phyloP scores from a whole-genome alignment of 2,888 invertebrate genomes.

The Agrypnus murinus region DNA sequence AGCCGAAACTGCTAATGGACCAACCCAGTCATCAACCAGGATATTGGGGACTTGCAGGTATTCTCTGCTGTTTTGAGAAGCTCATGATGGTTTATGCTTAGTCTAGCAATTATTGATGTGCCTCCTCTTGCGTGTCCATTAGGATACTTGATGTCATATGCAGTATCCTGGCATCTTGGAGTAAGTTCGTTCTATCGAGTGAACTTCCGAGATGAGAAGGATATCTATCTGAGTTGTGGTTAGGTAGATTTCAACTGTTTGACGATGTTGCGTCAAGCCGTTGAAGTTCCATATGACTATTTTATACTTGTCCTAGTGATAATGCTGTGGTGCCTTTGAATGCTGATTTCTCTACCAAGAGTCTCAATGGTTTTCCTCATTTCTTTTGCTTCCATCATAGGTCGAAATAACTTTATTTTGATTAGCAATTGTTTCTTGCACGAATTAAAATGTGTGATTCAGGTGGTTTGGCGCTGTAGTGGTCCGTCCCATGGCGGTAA shows the following conservation, averaged over 20 bases:
- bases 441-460: background rate
- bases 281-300: background rate
- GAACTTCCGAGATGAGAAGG: background rate
- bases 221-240: background rate
- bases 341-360: background rate
- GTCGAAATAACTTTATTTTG: background rate
- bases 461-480: background rate
- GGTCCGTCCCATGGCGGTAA: background rate
- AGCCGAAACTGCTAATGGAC: too few relatives aligned
- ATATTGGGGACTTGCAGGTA: background rate
- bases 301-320: background rate
- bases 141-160: background rate
- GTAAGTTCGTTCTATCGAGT: background rate
- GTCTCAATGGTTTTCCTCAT: too few relatives aligned
- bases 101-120: background rate
- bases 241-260: background rate
- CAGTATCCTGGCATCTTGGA: background rate
- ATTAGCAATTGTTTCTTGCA: background rate
- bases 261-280: background rate
- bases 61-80: background rate
- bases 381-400: too few relatives aligned
- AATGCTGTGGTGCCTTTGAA: background rate
- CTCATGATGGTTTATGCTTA: background rate
- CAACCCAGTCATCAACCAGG: too few relatives aligned
- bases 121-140: background rate